Evolutionary conservation across 2,797 vertebrate species (phyloP), one percentile per base, ranked within the genome.

Genomic region (Fringilla coelebs): DNA sequence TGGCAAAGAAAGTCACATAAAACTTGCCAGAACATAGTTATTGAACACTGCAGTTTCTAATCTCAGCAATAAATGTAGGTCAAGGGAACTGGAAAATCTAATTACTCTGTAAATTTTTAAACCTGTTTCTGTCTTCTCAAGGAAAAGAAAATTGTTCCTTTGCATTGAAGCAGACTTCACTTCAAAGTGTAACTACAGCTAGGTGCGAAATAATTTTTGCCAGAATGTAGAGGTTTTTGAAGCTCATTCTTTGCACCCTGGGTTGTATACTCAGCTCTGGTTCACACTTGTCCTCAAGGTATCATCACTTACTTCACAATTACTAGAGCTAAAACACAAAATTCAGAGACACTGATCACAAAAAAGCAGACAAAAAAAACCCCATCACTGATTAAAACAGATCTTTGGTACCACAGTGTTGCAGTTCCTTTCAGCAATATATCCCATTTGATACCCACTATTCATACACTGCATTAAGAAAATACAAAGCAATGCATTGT

Each of bases 31-130:
- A 85, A 88, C 76, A 51, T 2, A 94, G 71, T 79, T 94, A 96
- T 81, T 96, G 90, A 94, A 92, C 71, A 75, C 29, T 67, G 67
- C 68, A 73, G 62, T 93, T 94, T 87, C 90, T 95, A 95, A 94
- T 92, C 89, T 95, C 17, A 7, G 73, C 83, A 88, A 90, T 75
- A 93, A 96, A 93, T 60, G 65, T 93, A 92, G 90, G 95, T 75
- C 70, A 88, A 96, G 85, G 78, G 85, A 95, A 95, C 61, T 87
- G 88, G 76, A 96, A 94, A 96, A 96, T 79, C 77, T 90, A 94
- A 70, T 49, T 88, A 51, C 34, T 82, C 94, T 92, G 70, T 90
- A 94, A 96, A 94, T 91, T 90, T 95, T 94, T 96, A 97, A 96
- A 94, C 89, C 74, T 83, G 71, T 77, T 85, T 91, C 76, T 96